These are phyloP conservation scores for Saturnia japonica DNA, from an alignment of 2,888 invertebrate genomes.

Conservation along the genomic window DNA sequence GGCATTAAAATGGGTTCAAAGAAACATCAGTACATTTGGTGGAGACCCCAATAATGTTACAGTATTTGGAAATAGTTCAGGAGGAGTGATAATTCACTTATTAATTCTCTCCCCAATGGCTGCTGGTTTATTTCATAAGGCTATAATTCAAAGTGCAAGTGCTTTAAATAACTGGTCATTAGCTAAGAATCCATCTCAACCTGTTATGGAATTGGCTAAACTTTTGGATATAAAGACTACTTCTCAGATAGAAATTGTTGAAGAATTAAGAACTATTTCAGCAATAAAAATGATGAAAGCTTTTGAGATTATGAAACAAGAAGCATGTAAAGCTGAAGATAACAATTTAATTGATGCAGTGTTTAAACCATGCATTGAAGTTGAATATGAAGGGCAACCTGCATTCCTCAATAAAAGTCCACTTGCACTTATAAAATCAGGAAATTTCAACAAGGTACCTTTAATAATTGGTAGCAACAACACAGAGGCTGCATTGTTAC, in stretches of 20 bases:
- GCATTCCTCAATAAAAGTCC: constrained; percentile 70
- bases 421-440: constrained; percentile 60
- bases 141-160: constrained; percentile 71
- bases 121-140: constrained; percentile 71
- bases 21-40: constrained; percentile 67
- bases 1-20: constrained; percentile 73
- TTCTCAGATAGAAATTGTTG: constrained; percentile 58
- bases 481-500: constrained; percentile 58
- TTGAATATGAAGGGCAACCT: constrained; percentile 69
- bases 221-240: constrained; percentile 53
- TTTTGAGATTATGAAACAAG: constrained; percentile 33
- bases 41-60: constrained; percentile 75
- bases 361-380: constrained; percentile 72
- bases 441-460: constrained; percentile 70
- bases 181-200: constrained; percentile 57
- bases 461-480: constrained; percentile 72
- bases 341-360: constrained; percentile 51
- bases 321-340: constrained; percentile 29
- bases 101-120: constrained; percentile 77
- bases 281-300: constrained; percentile 54
- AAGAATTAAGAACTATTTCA: constrained; percentile 52
- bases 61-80: constrained; percentile 73
- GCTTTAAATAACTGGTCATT: constrained; percentile 70
- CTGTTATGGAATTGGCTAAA: constrained; percentile 55
- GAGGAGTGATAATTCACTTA: constrained; percentile 71